These are phyloP conservation scores for Balanococcus diminutus DNA, from an alignment of 2,888 invertebrate genomes.

Conservation along the genomic window DNA sequence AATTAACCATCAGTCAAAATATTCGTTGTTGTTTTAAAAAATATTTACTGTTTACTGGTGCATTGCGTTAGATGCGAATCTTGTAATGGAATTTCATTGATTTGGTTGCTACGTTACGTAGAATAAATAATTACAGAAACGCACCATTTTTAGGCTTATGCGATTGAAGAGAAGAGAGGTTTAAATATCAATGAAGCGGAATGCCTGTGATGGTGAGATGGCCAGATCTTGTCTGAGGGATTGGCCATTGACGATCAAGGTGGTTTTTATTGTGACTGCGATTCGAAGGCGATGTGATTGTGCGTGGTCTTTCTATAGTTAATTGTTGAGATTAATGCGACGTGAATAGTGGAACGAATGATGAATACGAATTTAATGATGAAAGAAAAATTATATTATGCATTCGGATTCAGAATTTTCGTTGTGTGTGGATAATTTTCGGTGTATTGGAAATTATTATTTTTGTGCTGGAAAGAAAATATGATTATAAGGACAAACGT, in stretches of 20 bases:
- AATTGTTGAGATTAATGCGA: background rate
- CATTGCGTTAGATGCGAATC: constrained; percentile 3
- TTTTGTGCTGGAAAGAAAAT: background rate
- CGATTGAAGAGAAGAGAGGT: background rate
- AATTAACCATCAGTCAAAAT: background rate
- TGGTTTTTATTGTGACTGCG: background rate
- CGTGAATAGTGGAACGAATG: constrained; percentile 9
- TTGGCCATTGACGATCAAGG: background rate
- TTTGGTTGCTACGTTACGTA: constrained; percentile 12
- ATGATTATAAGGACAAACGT: background rate
- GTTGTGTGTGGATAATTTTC: background rate
- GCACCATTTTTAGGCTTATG: background rate
- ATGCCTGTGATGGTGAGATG: background rate
- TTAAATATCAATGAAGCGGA: background rate
- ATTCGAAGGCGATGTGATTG: background rate
- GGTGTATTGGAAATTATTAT: background rate
- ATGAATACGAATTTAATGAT: constrained; percentile 20
- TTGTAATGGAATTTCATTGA: constrained; percentile 21
- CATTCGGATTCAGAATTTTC: background rate
- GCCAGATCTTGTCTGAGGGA: background rate
- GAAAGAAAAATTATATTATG: background rate
- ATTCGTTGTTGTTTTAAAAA: background rate
- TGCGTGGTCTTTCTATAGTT: background rate
- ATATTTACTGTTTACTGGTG: background rate
- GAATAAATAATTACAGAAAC: constrained; percentile 24